Conservation (phyloP, 1,140 invertebrate genomes). For the Harpegnathos saltator region DNA sequence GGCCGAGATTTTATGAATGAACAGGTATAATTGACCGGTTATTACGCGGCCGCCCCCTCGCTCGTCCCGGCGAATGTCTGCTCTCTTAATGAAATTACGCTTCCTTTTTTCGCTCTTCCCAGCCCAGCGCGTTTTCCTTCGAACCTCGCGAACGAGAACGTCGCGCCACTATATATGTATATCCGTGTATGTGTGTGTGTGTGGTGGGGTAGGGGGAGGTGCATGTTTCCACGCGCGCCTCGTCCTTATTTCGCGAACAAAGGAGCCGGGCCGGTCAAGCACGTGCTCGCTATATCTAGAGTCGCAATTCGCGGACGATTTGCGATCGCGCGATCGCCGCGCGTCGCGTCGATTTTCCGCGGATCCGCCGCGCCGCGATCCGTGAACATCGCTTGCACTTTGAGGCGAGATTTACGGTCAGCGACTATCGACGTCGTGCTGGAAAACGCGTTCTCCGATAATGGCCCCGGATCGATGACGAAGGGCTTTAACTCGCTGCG, state of each 20-base stretch:
- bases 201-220: too few species aligned
- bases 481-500: conserved; percentile 40
- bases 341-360: conserved; percentile 23
- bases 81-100: conserved; percentile 43
- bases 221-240: neutral
- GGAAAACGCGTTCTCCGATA: conserved; percentile 50
- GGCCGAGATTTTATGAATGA: conserved; percentile 64
- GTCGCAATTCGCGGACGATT: conserved; percentile 4
- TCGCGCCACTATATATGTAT: too few species aligned
- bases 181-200: neutral
- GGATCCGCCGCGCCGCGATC: conserved; percentile 14
- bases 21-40: conserved; percentile 65
- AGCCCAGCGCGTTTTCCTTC: neutral
- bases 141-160: neutral
- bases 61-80: conserved; percentile 11
- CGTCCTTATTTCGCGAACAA: neutral
- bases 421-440: neutral
- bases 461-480: conserved; percentile 16
- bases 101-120: conserved; percentile 3
- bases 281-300: neutral
- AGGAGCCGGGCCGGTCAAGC: neutral
- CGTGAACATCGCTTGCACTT: neutral
- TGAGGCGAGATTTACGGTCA: conserved; percentile 47
- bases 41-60: conserved; percentile 52
- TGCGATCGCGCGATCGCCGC: neutral